Base-by-base conservation (phyloP, 1,140 invertebrate genomes). In the Piezodorus guildinii region DNA sequence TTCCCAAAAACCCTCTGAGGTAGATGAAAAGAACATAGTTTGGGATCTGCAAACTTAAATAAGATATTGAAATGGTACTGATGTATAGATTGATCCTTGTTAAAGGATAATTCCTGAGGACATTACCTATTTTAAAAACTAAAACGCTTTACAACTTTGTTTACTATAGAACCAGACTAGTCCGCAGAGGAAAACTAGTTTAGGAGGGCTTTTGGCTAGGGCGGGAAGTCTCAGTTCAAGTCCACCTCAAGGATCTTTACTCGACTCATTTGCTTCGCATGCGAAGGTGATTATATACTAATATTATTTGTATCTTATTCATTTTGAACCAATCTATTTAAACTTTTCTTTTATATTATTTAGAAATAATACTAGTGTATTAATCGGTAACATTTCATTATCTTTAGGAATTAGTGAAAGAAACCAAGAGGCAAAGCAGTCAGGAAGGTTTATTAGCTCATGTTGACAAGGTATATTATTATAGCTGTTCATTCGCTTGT, bases 381-480 rank as follows among this genome's bases (percentile, higher is more conserved):
- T 39, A 10, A 10, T 39, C 9, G 6, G 34, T 10, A 1, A 10
- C 12, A 10, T 39, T 39, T 56, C 17, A 6, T 2, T 56, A n/a
- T 56, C 27, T 56, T 16, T 56, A 56, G 52, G 90, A 91, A 69
- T 72, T 92, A 60, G 87, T 93, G 3, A 78, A 84, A 51, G 89
- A 92, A 72, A 90, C 88, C 0, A 91, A 88, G 0, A 79, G 90
- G 9, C 90, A 94, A 73, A 88, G 87, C 70, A 91, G 89, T 70
- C 90, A 94, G 73, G 90, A 94, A 71, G 89, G 89, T 17, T 69
- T 94, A 1, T 74, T 94, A n/a, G 88, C 90, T 14, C 90, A 92
- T 63, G 88, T 94, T 80, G 90, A 93, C 69, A 92, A 93, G 80
- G 87, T 90, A 74, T 69, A 60, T 49, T 15, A 46, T 19, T 1